phyloP scores from a whole-genome alignment of 2,888 invertebrate species.

The Vandiemenella viatica region DNA sequence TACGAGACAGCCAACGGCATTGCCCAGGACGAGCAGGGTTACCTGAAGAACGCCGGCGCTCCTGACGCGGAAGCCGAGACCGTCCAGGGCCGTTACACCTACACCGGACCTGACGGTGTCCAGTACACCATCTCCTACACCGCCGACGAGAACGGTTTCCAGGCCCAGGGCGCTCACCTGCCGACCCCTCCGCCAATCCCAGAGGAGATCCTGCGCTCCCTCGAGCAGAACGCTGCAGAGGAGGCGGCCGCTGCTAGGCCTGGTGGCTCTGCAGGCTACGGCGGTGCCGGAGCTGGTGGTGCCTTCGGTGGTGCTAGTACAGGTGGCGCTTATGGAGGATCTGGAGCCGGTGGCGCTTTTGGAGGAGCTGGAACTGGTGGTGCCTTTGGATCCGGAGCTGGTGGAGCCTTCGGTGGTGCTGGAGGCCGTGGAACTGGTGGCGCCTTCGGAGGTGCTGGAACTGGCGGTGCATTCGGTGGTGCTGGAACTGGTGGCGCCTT shows the following conservation, averaged over 20 bases:
- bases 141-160: conserved; percentile 71
- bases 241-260: conserved; percentile 3
- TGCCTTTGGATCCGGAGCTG: not conserved
- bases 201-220: conserved; percentile 13
- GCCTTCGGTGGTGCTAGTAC: conserved; percentile 1
- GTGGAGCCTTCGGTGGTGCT: not conserved
- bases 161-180: conserved; percentile 64
- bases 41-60: conserved; percentile 38
- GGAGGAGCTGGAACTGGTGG: not conserved
- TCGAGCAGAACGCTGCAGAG: conserved; percentile 18
- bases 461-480: no score
- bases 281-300: conserved; percentile 2
- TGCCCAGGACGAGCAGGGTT: conserved; percentile 39
- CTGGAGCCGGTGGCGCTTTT: conserved; percentile 2
- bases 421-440: not conserved
- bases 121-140: conserved; percentile 33
- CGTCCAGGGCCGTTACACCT: conserved; percentile 55
- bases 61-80: conserved; percentile 16
- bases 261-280: not conserved
- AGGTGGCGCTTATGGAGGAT: conserved; percentile 1
- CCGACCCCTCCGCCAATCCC: conserved; percentile 16
- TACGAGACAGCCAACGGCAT: conserved; percentile 46
- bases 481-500: no score
- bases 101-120: conserved; percentile 55
- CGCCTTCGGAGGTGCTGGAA: no score